Evolutionary conservation across 2,113 vertebrate species (phyloP), one percentile per base, ranked within the genome.

Genomic region (Chamaea fasciata): DNA sequence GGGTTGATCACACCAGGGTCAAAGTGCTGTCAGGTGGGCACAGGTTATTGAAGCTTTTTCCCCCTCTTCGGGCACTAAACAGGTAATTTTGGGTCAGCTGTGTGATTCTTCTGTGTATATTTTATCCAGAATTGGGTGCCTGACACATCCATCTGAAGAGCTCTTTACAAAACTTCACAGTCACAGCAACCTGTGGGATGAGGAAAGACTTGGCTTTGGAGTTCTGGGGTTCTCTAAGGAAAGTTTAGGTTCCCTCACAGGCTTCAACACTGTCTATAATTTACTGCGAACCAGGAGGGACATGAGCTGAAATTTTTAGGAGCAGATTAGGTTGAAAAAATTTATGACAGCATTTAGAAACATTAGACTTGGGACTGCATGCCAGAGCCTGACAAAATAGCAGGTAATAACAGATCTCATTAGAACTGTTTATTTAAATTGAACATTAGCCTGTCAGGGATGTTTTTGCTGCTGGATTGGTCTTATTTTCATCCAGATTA

Each of bases 361-460:
- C 89, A 79, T 67, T 80, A 97, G 87, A 94, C 95, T 93, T 79
- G 73, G 68, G 84, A 96, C 89, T 92, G 93, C 97, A 9, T 97
- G 97, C 93, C 95, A 93, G 87, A 96, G 96, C 97, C 96, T 89
- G 97, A 96, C 94, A 94, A 85, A 96, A 95, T 95, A 94, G 91
- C 95, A 92, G 97, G 94, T 96, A 98, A 97, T 96, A 97, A 97
- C 96, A 98, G 97, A 97, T 97, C 96, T 98, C 96, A 97, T 97
- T 97, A 98, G 96, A 84, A 30, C 79, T 97, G 97, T 97, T 98
- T 98, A 98, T 97, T 98, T 97, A 97, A 97, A 97, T 97, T 90
- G 91, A 97, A 96, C 88, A 97, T 97, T 97, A 98, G 95, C 89
- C 97, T 96, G 96, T 95, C 96, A 98, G 73, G 87, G 96, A 87